These are phyloP conservation scores for Saimiri boliviensis DNA, from an alignment of 2,113 vertebrate species.

Conservation along the genomic window DNA sequence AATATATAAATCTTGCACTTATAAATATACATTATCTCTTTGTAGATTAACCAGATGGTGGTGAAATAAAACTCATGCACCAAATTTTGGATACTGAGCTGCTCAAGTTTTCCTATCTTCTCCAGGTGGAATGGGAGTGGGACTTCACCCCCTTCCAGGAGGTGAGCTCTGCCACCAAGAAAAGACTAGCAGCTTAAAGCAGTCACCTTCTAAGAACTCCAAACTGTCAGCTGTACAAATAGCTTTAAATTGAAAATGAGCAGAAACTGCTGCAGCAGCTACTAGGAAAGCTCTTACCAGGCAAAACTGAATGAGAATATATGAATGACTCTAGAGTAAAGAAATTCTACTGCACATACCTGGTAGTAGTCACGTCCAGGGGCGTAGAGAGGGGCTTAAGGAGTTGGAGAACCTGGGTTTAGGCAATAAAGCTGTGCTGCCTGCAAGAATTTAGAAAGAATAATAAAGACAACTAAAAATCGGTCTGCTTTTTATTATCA, in stretches of 20 bases:
- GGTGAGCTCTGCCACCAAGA: neutral
- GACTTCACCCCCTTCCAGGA: neutral
- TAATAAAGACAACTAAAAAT: neutral
- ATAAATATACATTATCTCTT: conserved; percentile 82
- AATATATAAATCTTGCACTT: conserved; percentile 79
- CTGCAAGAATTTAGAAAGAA: neutral
- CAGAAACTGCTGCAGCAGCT: neutral
- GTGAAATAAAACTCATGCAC: conserved; percentile 62
- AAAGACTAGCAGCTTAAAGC: neutral
- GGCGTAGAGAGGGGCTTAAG: neutral
- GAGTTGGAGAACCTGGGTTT: neutral
- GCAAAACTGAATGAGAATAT: neutral
- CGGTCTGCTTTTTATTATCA: neutral
- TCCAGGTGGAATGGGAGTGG: conserved; percentile 36
- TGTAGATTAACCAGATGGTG: conserved; percentile 79
- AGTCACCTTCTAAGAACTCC: neutral
- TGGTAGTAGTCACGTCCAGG: neutral
- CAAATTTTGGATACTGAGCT: conserved; percentile 59
- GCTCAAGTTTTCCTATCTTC: conserved; percentile 28
- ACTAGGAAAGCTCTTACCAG: neutral
- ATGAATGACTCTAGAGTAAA: neutral
- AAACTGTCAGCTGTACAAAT: neutral
- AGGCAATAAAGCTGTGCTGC: neutral
- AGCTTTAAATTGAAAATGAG: neutral
- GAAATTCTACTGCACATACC: neutral